Conservation (phyloP, 2,797 vertebrate genomes). For the Anniella stebbinsi region DNA sequence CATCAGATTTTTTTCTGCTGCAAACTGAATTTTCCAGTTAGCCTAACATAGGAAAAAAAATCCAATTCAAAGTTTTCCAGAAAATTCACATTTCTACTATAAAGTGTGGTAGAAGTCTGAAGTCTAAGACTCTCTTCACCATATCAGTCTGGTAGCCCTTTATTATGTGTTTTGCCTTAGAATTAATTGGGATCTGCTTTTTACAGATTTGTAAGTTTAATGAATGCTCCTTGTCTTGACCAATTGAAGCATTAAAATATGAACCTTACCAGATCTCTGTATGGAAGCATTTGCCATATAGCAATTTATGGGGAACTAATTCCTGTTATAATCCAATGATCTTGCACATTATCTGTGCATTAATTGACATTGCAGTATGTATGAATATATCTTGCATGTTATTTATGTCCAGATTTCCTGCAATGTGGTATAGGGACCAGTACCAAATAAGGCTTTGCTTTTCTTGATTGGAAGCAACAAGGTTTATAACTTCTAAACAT, state of each 20-base stretch:
- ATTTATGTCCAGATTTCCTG: neutral
- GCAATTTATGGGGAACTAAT: neutral
- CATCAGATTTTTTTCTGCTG: too few relatives aligned
- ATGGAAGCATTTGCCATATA: neutral
- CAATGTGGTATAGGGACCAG: neutral
- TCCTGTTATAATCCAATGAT: neutral
- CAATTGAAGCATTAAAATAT: neutral
- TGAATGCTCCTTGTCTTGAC: neutral
- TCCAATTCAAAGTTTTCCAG: too few relatives aligned
- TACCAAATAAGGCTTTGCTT: neutral
- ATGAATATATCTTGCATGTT: neutral
- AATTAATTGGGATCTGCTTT: neutral
- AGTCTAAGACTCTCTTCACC: neutral
- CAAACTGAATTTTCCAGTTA: too few relatives aligned
- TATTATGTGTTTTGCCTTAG: neutral
- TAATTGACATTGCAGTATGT: neutral
- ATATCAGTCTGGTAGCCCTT: neutral
- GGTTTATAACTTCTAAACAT: neutral
- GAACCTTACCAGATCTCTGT: neutral
- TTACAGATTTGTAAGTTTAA: neutral
- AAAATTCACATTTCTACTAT: neutral
- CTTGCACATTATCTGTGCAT: neutral
- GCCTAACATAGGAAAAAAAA: too few relatives aligned
- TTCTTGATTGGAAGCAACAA: neutral
- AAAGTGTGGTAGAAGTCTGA: neutral